Evolutionary conservation across 2,797 vertebrate species (phyloP), one percentile per base, ranked within the genome.

Genomic region (Pangasius mekongensis): DNA sequence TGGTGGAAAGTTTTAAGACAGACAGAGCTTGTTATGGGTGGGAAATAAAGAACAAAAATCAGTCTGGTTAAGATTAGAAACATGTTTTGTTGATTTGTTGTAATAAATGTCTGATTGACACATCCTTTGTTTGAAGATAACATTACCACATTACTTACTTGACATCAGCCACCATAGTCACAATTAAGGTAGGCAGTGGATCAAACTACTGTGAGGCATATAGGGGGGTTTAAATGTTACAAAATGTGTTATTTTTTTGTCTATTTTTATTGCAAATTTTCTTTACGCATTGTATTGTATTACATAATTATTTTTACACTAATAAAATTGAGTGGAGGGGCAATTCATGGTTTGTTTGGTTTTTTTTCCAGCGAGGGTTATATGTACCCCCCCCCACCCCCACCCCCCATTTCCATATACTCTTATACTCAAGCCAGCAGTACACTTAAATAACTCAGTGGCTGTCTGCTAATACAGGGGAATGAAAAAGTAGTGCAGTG

Each of bases 401-500:
- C 14, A 14, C 52, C 49, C 13, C 43, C 33, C 20, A 22, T 24
- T 62, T 83, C 14, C 9, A 2, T 39, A 27, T 27, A 13, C 56
- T 24, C 5, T 6, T 47, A 52, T 60, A 1, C 33, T 88, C 47
- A 27, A 30, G n/a, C 36, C 73, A 84, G 62, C 73, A 62, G 77
- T 87, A n/a, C 43, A 69, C 87, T 47, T 43, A 81, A 80, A 66
- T n/a, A 20, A 71, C 13, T 27, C 52, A 58, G 10, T 82, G 33
- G 22, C 39, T 89, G 33, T 88, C 4, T 83, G 81, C 58, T 83
- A 58, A 83, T 74, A 22, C 33, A 27, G 47, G 9, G 39, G 60
- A 85, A 85, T 66, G 52, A 80, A 83, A 84, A 83, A 56, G 54
- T 16, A 30, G 64, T 27, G 8, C 67, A 71, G 14, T 71, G 16